These are phyloP conservation scores for rabbit (Oryctolagus cuniculus) DNA, from an alignment of 2,113 vertebrate species.

Conservation along the genomic window DNA sequence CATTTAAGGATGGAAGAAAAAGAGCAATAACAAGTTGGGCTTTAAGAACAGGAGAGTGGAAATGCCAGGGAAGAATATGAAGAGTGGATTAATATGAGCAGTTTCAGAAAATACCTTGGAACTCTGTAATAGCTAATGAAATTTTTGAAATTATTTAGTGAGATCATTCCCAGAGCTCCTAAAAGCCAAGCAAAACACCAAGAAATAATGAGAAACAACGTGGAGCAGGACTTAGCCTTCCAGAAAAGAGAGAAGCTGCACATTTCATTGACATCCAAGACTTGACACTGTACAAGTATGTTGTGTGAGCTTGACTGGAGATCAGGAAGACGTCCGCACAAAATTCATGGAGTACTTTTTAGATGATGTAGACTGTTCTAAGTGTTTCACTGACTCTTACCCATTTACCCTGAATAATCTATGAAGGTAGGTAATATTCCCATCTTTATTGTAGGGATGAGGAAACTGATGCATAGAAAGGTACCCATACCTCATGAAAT, in stretches of 20 bases:
- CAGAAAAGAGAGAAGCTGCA: not conserved
- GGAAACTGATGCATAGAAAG: not conserved
- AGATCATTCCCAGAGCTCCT: not conserved
- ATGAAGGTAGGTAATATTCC: not conserved
- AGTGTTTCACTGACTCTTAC: not conserved
- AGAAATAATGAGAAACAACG: not conserved
- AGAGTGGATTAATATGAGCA: not conserved
- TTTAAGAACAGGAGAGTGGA: not conserved
- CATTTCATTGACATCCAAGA: not conserved
- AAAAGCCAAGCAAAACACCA: not conserved
- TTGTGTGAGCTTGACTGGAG: not conserved
- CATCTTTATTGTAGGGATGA: not conserved
- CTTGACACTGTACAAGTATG: not conserved
- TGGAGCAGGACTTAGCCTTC: not conserved
- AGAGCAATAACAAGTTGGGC: not conserved
- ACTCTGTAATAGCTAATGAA: not conserved
- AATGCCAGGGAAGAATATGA: not conserved
- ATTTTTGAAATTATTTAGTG: not conserved
- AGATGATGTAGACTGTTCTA: not conserved
- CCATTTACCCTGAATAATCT: not conserved
- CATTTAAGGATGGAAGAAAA: not conserved
- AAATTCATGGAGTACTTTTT: not conserved
- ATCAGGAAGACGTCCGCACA: not conserved
- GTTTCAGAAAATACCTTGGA: slow-evolving; percentile 4
- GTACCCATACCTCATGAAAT: not conserved